A percentile compares a stretch with the other conserved stretches of the same genome.
Conservation (phyloP, 1,140 invertebrate genomes). For the Triops longicaudatus region DNA sequence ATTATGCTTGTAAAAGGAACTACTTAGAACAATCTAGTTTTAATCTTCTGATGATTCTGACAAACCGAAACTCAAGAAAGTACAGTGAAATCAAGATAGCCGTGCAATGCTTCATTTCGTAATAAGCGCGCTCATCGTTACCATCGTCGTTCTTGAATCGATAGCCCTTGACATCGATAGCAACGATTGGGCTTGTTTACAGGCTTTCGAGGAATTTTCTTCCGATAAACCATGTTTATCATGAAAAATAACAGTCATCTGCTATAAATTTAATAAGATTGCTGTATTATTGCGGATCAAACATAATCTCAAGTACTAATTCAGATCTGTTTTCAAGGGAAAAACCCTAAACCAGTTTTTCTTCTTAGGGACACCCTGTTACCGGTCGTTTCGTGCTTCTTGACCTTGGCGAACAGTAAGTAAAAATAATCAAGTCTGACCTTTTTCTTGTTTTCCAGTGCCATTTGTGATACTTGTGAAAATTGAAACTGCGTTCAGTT, state of each 20-base stretch:
- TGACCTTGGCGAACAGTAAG: not conserved
- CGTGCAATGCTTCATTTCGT: too few species aligned
- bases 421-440: too few species aligned
- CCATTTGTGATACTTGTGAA: too few species aligned
- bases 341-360: not conserved
- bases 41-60: too few species aligned
- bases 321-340: not conserved
- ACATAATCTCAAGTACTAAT: not conserved
- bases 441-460: too few species aligned
- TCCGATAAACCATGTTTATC: not conserved
- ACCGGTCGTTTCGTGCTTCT: not conserved
- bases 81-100: too few species aligned
- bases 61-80: too few species aligned
- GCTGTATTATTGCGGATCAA: not conserved
- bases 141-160: not conserved
- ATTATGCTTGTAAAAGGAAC: too few species aligned
- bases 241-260: conserved; percentile 5
- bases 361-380: not conserved
- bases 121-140: not conserved
- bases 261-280: not conserved
- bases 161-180: not conserved
- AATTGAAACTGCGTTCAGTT: too few species aligned
- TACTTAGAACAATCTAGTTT: too few species aligned
- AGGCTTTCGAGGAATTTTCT: not conserved
- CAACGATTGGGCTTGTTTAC: not conserved